Percentiles rank a stretch among this genome's conserved stretches.
These are phyloP conservation scores for Phoxinus phoxinus DNA, from an alignment of 2,113 vertebrate genomes.

Conservation along the genomic window DNA sequence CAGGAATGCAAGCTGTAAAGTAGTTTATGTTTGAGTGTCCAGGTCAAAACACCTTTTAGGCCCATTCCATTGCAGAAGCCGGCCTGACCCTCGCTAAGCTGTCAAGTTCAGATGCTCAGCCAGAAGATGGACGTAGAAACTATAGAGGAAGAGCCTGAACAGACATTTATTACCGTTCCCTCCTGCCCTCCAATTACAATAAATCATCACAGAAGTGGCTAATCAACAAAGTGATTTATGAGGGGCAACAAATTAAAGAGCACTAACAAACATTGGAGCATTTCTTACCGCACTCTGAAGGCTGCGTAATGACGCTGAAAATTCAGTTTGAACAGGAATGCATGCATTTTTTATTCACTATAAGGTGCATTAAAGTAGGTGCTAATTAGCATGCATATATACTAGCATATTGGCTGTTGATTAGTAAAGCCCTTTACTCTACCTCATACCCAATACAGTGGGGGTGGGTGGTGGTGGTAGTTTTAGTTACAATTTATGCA, in stretches of 20 bases:
- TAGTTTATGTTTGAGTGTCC: neutral
- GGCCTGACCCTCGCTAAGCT: neutral
- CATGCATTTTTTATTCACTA: too few species aligned
- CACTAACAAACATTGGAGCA: neutral
- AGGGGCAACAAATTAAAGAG: neutral
- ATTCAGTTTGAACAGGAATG: too few species aligned
- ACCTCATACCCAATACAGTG: too few species aligned
- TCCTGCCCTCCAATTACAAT: conserved; percentile 9
- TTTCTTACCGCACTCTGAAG: too few species aligned
- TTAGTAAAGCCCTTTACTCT: too few species aligned
- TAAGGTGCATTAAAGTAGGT: too few species aligned
- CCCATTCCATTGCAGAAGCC: neutral
- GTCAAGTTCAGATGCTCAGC: neutral
- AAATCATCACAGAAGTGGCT: conserved; percentile 10
- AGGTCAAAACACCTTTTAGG: neutral
- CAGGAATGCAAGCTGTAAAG: neutral
- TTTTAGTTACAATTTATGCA: too few species aligned
- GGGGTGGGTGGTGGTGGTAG: too few species aligned
- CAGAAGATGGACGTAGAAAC: neutral
- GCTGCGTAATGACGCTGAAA: too few species aligned
- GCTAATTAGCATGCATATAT: too few species aligned
- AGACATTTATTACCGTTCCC: conserved; percentile 1
- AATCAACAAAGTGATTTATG: conserved; percentile 8
- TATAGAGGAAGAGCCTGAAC: neutral
- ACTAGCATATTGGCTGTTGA: too few species aligned